These are phyloP conservation scores for Magallana nippona DNA, from an alignment of 2,888 invertebrate genomes.

Conservation along the genomic window DNA sequence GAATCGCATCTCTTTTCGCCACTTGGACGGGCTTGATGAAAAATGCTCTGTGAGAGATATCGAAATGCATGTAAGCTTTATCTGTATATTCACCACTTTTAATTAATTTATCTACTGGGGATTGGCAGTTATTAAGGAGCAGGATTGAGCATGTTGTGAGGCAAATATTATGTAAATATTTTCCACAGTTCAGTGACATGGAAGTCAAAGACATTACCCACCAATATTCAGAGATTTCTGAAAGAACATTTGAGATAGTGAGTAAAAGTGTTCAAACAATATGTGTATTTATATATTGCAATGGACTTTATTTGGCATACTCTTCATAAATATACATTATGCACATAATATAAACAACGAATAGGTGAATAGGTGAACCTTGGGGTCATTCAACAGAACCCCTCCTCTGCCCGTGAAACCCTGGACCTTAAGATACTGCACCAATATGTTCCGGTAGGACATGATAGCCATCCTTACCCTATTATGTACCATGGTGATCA, in stretches of 20 bases:
- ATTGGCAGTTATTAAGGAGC: conserved; percentile 24
- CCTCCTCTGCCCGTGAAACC: conserved; percentile 28
- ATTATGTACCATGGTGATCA: conserved; percentile 40
- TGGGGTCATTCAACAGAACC: too few species aligned
- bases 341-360: too few species aligned
- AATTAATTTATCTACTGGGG: conserved; percentile 29
- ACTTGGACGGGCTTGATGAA: conserved; percentile 1
- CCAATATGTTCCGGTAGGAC: conserved; percentile 35
- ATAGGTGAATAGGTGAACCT: too few species aligned
- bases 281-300: neutral
- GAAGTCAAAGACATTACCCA: neutral
- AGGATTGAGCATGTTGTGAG: conserved; percentile 40
- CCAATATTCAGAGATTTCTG: conserved; percentile 37
- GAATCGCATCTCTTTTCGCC: conserved; percentile 39
- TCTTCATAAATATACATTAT: too few species aligned
- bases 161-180: neutral
- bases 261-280: too few species aligned
- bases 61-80: too few species aligned
- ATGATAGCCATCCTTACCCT: too few species aligned
- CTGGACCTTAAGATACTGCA: conserved; percentile 43
- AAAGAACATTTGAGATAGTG: conserved; percentile 41
- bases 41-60: neutral
- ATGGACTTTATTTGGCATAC: too few species aligned
- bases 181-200: conserved; percentile 32
- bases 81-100: too few species aligned